phyloP scores from a whole-genome alignment of 2,888 invertebrate genomes.

The Agriopis aurantiaria region DNA sequence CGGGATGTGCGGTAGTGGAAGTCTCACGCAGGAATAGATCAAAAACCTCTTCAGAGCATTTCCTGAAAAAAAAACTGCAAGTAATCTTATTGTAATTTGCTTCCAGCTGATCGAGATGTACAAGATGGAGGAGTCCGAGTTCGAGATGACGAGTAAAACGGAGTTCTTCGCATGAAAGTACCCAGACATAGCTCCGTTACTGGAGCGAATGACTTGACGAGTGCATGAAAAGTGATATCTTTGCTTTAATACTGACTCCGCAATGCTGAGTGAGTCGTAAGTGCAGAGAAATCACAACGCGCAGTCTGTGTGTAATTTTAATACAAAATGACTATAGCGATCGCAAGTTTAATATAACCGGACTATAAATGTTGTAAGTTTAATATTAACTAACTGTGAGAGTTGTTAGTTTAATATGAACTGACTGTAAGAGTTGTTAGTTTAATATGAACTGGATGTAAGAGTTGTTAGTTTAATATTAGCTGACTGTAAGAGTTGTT shows the following conservation, averaged over 20 bases:
- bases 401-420: conserved; percentile 17
- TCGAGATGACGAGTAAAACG: conserved; percentile 94
- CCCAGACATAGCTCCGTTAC: conserved; percentile 76
- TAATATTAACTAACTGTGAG: conserved; percentile 10
- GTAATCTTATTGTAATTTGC: too few relatives aligned
- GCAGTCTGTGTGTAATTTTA: too few relatives aligned
- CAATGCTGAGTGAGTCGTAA: too few relatives aligned
- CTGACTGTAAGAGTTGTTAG: not conserved
- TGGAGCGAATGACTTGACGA: conserved; percentile 74
- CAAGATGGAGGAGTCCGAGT: conserved; percentile 97
- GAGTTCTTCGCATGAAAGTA: conserved; percentile 95
- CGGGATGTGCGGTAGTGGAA: too few relatives aligned
- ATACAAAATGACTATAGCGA: too few relatives aligned
- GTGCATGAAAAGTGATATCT: conserved; percentile 70
- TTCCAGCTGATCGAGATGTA: conserved; percentile 95
- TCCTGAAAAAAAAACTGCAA: too few relatives aligned
- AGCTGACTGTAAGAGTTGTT: not conserved
- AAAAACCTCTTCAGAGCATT: too few relatives aligned
- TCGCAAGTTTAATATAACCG: not conserved
- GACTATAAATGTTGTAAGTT: conserved; percentile 9
- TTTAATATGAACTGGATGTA: not conserved
- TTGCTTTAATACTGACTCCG: conserved; percentile 37
- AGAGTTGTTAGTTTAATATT: not conserved
- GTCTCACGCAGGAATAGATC: too few relatives aligned
- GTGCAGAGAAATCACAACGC: too few relatives aligned